Percentiles rank a stretch among this genome's conserved stretches.
Conservation (phyloP, 37 sponge, comb jelly and placozoan species). For the Chondrilla cf. caribensis region DNA sequence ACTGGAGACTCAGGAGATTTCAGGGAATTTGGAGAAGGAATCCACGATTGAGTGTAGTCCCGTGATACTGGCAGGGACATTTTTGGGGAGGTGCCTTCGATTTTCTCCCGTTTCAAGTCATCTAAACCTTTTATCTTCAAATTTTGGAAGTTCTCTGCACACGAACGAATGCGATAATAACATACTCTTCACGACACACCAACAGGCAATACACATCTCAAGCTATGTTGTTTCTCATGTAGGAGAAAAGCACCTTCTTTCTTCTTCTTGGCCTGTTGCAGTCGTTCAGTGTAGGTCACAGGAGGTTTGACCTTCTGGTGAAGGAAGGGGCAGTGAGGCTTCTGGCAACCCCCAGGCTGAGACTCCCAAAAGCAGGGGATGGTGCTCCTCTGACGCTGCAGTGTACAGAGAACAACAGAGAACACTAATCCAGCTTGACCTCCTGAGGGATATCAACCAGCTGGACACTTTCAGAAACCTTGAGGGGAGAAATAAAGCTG, state of each 20-base stretch:
- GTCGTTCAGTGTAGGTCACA: constrained; percentile 9
- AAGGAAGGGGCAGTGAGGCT: constrained; percentile 67
- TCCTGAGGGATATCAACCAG: no score
- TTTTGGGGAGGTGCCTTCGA: no score
- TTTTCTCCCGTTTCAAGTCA: constrained; percentile 44
- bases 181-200: no score
- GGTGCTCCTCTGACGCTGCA: constrained; percentile 49
- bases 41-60: no score
- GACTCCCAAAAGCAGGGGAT: constrained; percentile 87
- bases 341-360: constrained; percentile 63
- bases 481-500: background rate
- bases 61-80: no score
- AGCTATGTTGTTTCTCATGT: background rate
- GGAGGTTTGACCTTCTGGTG: constrained; percentile 48
- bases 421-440: no score
- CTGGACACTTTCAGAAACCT: background rate
- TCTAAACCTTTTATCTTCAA: constrained; percentile 50
- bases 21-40: no score
- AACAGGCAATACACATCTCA: no score
- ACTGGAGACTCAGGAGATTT: background rate
- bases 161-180: no score
- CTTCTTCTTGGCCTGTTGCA: constrained; percentile 29
- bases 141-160: constrained; percentile 14
- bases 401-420: no score
- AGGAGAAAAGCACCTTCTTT: background rate